Evolutionary conservation across 2,797 vertebrate species (phyloP).

Genomic region (Acrossocheilus wenchowensis): DNA sequence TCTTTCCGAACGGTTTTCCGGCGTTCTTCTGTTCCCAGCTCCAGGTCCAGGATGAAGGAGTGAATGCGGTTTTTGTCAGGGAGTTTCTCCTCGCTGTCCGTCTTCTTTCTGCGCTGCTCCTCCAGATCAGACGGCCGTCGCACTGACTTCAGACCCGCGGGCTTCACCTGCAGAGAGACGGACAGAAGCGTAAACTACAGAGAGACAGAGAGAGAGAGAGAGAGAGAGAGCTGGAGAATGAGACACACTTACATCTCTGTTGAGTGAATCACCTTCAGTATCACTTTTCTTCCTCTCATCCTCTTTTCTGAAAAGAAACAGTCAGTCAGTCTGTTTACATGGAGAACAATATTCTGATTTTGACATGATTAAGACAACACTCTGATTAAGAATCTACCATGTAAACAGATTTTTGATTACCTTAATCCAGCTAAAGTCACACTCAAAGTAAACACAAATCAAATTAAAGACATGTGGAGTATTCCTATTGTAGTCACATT

Average conservation of each 20-base stretch:
- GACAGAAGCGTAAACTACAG: constrained; percentile 56
- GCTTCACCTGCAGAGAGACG: constrained; percentile 76
- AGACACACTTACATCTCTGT: constrained; percentile 78
- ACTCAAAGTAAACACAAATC: no score
- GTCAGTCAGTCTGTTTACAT: background rate
- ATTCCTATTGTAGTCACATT: no score
- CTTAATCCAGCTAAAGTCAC: no score
- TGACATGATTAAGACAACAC: no score
- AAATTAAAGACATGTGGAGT: no score
- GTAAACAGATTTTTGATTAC: no score
- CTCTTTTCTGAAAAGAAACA: constrained; percentile 76
- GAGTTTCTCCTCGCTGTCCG: constrained; percentile 81
- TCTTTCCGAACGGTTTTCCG: constrained; percentile 80
- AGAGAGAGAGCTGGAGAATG: background rate
- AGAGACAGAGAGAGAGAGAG: background rate
- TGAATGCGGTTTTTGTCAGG: constrained; percentile 79
- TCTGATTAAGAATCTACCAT: no score
- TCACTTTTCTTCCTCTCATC: constrained; percentile 88
- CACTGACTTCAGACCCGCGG: constrained; percentile 73
- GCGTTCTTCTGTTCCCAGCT: constrained; percentile 83
- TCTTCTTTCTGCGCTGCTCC: constrained; percentile 81
- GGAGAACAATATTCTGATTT: no score
- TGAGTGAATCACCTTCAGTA: constrained; percentile 79
- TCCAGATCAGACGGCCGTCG: constrained; percentile 80
- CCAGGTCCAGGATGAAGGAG: constrained; percentile 83